phyloP scores from a whole-genome alignment of 2,113 vertebrate species.

The Heliornis fulica region DNA sequence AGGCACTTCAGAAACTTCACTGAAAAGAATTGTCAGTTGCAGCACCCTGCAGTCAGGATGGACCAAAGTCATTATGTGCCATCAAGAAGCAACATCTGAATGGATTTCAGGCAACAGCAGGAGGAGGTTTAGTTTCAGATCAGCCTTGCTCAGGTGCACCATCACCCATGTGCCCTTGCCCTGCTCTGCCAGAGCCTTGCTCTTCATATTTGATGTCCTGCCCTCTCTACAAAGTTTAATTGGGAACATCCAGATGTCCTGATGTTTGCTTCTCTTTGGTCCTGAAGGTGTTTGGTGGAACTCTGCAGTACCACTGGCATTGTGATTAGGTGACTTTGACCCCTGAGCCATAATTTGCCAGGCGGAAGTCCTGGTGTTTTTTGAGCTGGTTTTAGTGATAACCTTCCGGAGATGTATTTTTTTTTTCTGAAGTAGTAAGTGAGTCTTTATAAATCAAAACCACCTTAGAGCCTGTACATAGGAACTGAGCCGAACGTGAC shows the following conservation, averaged over 20 bases:
- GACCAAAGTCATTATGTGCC: fast-evolving
- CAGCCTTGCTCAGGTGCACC: neutral
- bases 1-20: neutral
- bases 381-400: neutral
- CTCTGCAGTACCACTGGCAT: fast-evolving
- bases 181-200: neutral
- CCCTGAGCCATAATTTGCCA: fast-evolving
- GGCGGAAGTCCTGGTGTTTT: neutral
- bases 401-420: neutral
- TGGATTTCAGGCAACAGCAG: neutral
- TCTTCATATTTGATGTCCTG: neutral
- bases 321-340: neutral
- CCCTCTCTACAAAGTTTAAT: neutral
- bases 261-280: neutral
- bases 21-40: neutral
- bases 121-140: neutral
- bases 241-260: neutral
- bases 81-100: neutral
- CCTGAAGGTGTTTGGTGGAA: neutral
- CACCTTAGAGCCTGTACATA: neutral
- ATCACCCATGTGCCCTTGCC: fast-evolving
- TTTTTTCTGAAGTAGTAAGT: neutral
- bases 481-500: neutral
- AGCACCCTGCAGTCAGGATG: neutral
- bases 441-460: neutral